Evolutionary conservation across 2,797 vertebrate species (phyloP).

Genomic region (Podarcis siculus): DNA sequence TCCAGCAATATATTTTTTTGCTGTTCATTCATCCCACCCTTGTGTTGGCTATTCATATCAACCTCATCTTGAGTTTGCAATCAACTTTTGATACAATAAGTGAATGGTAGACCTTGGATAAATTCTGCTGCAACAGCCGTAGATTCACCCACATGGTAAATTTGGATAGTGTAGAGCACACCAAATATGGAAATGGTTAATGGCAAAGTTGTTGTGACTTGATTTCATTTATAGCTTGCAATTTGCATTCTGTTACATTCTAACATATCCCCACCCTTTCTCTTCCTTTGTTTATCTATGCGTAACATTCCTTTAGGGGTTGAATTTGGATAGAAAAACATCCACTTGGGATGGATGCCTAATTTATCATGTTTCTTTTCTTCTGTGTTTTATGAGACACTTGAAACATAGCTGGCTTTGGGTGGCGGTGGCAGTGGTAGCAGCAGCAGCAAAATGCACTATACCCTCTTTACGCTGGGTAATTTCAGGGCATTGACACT

Average conservation of each 20-base stretch:
- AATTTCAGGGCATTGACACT: constrained; percentile 53
- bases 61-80: background rate
- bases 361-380: constrained; percentile 24
- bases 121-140: constrained; percentile 1
- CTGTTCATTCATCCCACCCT: background rate
- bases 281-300: constrained; percentile 16
- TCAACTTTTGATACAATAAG: constrained; percentile 27
- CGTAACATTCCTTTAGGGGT: constrained; percentile 38
- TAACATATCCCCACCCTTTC: constrained; percentile 58
- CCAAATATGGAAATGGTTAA: background rate
- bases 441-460: constrained; percentile 1
- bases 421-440: constrained; percentile 23
- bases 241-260: constrained; percentile 56
- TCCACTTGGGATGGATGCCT: constrained; percentile 24
- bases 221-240: constrained; percentile 25
- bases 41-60: background rate
- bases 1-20: background rate
- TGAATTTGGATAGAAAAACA: constrained; percentile 45
- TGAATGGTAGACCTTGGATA: background rate
- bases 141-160: background rate
- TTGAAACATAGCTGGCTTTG: background rate
- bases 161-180: background rate
- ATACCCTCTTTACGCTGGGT: background rate
- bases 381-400: constrained; percentile 24
- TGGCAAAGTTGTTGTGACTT: constrained; percentile 44